Percentiles rank a stretch among this genome's conserved stretches.
Conservation (phyloP, 2,797 vertebrate genomes). For the Chelidonichthys spinosus region DNA sequence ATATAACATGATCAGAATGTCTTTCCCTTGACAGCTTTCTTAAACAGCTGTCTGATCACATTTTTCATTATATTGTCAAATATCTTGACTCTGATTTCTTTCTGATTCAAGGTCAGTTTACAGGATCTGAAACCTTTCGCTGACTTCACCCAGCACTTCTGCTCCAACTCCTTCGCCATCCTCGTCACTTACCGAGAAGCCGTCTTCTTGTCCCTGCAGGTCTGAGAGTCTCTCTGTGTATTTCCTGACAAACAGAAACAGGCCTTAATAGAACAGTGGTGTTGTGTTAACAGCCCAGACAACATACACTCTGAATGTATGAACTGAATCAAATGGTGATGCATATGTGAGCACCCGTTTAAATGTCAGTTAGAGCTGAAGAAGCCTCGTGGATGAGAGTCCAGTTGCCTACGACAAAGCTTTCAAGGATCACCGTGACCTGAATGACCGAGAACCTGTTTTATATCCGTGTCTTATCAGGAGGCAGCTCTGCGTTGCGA, state of each 20-base stretch:
- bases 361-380: too few species aligned
- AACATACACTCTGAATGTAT: too few species aligned
- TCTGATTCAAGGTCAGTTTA: conserved; percentile 62
- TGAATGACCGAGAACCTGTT: too few species aligned
- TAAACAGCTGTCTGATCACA: too few species aligned
- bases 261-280: neutral
- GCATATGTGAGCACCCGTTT: neutral
- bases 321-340: too few species aligned
- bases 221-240: conserved; percentile 31
- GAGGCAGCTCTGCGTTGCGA: conserved; percentile 66
- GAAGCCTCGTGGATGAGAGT: too few species aligned
- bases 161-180: conserved; percentile 65
- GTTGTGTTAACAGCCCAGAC: neutral
- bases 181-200: conserved; percentile 73
- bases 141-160: conserved; percentile 74
- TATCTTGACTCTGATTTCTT: neutral
- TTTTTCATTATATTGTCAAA: neutral
- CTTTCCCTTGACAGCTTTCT: neutral
- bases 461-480: conserved; percentile 26
- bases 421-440: too few species aligned
- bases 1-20: neutral
- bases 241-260: neutral
- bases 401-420: too few species aligned
- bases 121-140: conserved; percentile 62
- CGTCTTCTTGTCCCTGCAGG: conserved; percentile 77